These are phyloP conservation scores for Oryctolagus cuniculus DNA, from an alignment of 2,113 vertebrate genomes.

Conservation along the genomic window mOryCun1.1 NC_091437.1:44058501-44059000, in stretches of 20 bases:
- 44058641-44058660: too few relatives aligned
- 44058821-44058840: not conserved
- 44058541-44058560: too few relatives aligned
- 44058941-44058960: not conserved
- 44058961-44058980: not conserved
- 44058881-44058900: not conserved
- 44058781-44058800: not conserved
- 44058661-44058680: too few relatives aligned
- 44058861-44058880: not conserved
- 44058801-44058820: not conserved
- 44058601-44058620: too few relatives aligned
- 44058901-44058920: not conserved
- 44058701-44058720: conserved; percentile 8
- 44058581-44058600: too few relatives aligned
- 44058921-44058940: not conserved
- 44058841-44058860: not conserved
- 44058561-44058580: too few relatives aligned
- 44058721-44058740: not conserved
- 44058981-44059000: not conserved
- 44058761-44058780: not conserved
- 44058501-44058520: too few relatives aligned
- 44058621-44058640: too few relatives aligned
- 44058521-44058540: too few relatives aligned
- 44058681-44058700: too few relatives aligned
- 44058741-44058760: not conserved